Base-by-base conservation (phyloP, 2,888 invertebrate species). In the Linnaemya tessellans region DNA sequence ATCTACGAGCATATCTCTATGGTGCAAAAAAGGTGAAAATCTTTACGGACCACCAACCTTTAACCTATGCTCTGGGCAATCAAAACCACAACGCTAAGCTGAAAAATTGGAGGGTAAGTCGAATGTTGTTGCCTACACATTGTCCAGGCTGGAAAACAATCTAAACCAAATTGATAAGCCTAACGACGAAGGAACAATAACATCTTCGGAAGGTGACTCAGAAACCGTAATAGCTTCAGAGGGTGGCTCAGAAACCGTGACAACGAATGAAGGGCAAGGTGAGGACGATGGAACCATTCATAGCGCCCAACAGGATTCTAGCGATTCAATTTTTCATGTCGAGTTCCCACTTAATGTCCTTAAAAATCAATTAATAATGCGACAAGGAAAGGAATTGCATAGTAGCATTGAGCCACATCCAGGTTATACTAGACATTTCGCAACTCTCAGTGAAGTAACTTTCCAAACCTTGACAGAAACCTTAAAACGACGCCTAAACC, bases 301-400 rank as follows among this genome's bases (percentile, higher is more conserved):
- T 62, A 84, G 84, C 54, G 87, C 83, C 1, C 84, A 87, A 15
- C 83, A 87, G 25, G 84, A 87, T 54, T 64, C 38, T 30, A 74
- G 84, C 10, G 86, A 87, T 43, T 71, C 87, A 80, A 58, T 71
- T 18, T 22, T 62, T 67, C 68, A 15, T 75, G 79, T 30, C 25
- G 86, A 43, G 80, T 74, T 38, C 75, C 80, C 22, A 79, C 81
- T 68, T 2, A 54, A 68, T 25, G 54, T 68, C 30, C 10, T 54
- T 68, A 13, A 25, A 68, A 11, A 87, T 10, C 85, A 87, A 68
- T 41, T 87, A 41, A 74, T 87, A 35, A 58, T 86, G 11, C 41
- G 64, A 13, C 22, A 43, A 15, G 64, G 64, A 30, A 30, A 30
- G 5, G 30, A 30, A 30, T n/a, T 64, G 20, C 64, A 64, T 22